phyloP scores from a whole-genome alignment of 2,113 vertebrate genomes.

The Lophochroa leadbeateri region DNA sequence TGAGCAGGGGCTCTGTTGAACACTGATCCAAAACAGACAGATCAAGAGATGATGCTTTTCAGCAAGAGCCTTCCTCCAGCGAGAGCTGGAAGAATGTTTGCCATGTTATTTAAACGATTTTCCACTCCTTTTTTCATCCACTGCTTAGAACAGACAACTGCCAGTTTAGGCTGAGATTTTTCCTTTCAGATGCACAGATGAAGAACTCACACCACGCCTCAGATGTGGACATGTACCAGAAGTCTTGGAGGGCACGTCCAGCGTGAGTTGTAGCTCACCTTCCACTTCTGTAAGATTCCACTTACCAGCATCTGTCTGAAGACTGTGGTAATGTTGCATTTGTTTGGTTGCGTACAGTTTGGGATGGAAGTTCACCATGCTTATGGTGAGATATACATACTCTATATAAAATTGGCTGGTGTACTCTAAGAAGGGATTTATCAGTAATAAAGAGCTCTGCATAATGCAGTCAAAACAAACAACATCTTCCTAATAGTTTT shows the following conservation, averaged over 20 bases:
- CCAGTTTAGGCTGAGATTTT: not conserved
- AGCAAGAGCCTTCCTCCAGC: not conserved
- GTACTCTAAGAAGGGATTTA: not conserved
- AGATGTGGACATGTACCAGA: accelerated
- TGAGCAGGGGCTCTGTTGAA: not conserved
- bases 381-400: accelerated
- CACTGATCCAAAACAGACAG: not conserved
- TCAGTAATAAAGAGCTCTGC: not conserved
- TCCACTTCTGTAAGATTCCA: accelerated
- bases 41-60: not conserved
- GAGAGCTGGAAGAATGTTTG: not conserved
- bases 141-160: accelerated
- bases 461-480: not conserved
- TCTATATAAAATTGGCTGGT: accelerated
- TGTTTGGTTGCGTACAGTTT: accelerated
- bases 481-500: not conserved
- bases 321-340: not conserved
- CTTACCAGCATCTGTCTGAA: not conserved
- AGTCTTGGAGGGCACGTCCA: accelerated
- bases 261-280: not conserved
- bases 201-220: accelerated
- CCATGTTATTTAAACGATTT: not conserved
- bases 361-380: not conserved
- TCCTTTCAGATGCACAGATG: not conserved
- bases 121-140: not conserved